Conservation (phyloP, 2,888 invertebrate genomes). For the Pemphredon lugubris region DNA sequence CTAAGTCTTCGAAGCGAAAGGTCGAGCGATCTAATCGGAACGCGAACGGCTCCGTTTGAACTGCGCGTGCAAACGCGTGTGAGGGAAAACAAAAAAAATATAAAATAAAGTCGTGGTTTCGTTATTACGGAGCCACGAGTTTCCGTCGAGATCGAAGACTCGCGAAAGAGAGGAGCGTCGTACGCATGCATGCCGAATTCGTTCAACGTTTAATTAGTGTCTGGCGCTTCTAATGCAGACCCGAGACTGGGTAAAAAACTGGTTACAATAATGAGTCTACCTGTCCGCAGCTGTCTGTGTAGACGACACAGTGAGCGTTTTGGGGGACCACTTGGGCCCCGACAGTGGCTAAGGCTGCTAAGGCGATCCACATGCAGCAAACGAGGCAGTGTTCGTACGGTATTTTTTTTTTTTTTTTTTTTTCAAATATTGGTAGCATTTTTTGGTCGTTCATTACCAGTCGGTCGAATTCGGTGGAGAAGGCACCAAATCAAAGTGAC, state of each 20-base stretch:
- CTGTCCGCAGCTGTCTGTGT: conserved; percentile 98
- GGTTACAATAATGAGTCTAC: conserved; percentile 85
- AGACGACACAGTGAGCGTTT: conserved; percentile 96
- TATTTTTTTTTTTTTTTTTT: conserved; percentile 75
- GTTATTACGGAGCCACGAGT: neutral
- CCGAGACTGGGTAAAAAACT: conserved; percentile 79
- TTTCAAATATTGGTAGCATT: conserved; percentile 61
- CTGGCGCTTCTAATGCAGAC: conserved; percentile 72
- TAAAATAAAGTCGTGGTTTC: neutral
- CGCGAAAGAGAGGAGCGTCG: conserved; percentile 18
- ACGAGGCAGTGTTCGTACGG: conserved; percentile 81
- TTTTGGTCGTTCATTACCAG: conserved; percentile 73
- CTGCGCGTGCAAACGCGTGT: neutral
- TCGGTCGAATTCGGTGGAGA: conserved; percentile 78
- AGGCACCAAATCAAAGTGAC: conserved; percentile 78
- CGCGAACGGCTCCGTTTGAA: no score
- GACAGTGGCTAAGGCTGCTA: conserved; percentile 84
- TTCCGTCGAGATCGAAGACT: neutral
- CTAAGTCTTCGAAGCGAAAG: neutral
- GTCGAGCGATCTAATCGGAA: neutral
- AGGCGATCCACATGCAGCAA: conserved; percentile 84
- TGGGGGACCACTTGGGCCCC: conserved; percentile 87
- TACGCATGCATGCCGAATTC: conserved; percentile 41
- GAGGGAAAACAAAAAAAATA: neutral
- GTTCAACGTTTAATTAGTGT: conserved; percentile 23